These are phyloP conservation scores for Hippocampus kuda DNA, from an alignment of 2,797 vertebrate species.

Conservation along the genomic window DNA sequence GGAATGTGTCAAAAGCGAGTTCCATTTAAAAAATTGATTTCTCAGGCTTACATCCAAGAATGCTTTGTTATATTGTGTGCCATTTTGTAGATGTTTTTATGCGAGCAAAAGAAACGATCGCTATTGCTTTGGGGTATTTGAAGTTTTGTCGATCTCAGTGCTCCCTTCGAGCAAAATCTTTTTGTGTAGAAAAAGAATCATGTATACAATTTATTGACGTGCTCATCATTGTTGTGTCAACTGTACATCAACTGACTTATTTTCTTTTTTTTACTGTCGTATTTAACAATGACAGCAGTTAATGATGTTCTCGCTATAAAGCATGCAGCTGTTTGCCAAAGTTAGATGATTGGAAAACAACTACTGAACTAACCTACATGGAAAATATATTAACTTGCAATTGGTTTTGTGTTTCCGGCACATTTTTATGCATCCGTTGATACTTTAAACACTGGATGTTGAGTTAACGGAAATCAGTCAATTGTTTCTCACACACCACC, in stretches of 20 bases:
- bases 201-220: conserved; percentile 15
- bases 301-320: conserved; percentile 25
- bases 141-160: conserved; percentile 34
- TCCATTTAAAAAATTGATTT: conserved; percentile 42
- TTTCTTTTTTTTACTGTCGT: conserved; percentile 13
- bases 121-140: conserved; percentile 32
- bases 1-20: conserved; percentile 20
- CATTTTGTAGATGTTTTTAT: conserved; percentile 70
- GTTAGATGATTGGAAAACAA: conserved; percentile 49
- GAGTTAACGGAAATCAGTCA: conserved; percentile 41
- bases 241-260: conserved; percentile 28
- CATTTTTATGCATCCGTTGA: neutral
- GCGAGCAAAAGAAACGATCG: conserved; percentile 55
- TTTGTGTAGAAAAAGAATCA: conserved; percentile 37
- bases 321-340: conserved; percentile 57
- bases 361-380: conserved; percentile 16
- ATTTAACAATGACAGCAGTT: conserved; percentile 7
- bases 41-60: conserved; percentile 61
- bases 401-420: neutral
- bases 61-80: conserved; percentile 51
- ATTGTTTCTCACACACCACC: neutral
- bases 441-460: conserved; percentile 58
- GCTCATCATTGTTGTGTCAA: conserved; percentile 14
- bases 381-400: conserved; percentile 6
- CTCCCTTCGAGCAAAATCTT: conserved; percentile 52